Evolutionary conservation across 2,797 vertebrate species (phyloP).

Genomic region (Sternarchorhynchus goeldii): DNA sequence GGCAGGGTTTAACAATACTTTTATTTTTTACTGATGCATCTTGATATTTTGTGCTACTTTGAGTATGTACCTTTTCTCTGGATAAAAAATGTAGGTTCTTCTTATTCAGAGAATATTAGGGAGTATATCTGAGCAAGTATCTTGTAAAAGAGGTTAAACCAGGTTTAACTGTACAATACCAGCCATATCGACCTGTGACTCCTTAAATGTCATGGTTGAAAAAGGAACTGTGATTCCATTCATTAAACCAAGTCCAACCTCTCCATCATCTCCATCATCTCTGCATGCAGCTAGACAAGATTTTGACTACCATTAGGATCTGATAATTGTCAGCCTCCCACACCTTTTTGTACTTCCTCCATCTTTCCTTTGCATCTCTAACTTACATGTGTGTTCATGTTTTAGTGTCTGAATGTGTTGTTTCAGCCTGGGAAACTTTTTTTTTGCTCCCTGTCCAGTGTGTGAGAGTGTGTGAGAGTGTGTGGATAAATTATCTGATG

Average conservation of each 20-base stretch:
- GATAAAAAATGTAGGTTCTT: not conserved
- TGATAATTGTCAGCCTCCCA: constrained; percentile 60
- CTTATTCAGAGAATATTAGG: not conserved
- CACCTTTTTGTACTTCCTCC: constrained; percentile 43
- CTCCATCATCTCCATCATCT: constrained; percentile 50
- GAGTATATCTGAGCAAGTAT: not conserved
- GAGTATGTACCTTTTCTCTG: not conserved
- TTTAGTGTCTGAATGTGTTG: constrained; percentile 51
- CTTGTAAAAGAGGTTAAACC: not conserved
- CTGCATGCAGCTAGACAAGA: constrained; percentile 41
- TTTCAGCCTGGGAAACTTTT: constrained; percentile 59
- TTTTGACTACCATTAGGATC: constrained; percentile 53
- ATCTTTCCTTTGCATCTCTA: constrained; percentile 30
- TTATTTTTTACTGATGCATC: not conserved
- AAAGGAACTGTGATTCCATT: constrained; percentile 11
- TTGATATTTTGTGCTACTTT: constrained; percentile 3
- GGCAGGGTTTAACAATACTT: constrained; percentile 14
- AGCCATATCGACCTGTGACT: constrained; percentile 14
- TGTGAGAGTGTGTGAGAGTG: constrained; percentile 45
- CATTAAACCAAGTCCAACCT: constrained; percentile 59
- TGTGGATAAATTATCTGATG: constrained; percentile 37
- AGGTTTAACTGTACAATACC: not conserved
- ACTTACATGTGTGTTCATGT: constrained; percentile 40
- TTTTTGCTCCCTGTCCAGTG: constrained; percentile 50
- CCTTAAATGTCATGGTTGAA: constrained; percentile 12